A percentile compares a stretch with the other conserved stretches of the same genome.
Evolutionary conservation across 2,113 vertebrate genomes (phyloP).

Genomic region (Stigmatopora argus): DNA sequence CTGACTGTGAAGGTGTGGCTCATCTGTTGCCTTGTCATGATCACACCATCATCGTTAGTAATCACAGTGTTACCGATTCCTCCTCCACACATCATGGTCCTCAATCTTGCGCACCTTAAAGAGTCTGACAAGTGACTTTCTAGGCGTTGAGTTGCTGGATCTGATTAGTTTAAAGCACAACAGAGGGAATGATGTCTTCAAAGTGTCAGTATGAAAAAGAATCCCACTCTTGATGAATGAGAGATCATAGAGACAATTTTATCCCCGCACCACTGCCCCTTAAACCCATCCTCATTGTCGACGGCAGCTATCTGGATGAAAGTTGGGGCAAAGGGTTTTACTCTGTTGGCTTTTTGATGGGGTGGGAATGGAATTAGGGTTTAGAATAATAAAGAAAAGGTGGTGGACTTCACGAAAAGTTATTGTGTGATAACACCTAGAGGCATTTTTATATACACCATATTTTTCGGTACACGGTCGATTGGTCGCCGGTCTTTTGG

Average conservation of each 20-base stretch:
- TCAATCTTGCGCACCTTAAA: constrained; percentile 16
- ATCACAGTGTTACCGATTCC: constrained; percentile 26
- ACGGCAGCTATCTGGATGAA: constrained; percentile 50
- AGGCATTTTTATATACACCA: constrained; percentile 2
- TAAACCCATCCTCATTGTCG: constrained; percentile 8
- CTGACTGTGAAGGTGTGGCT: constrained; percentile 1
- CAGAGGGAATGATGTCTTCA: neutral
- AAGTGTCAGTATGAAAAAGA: constrained; percentile 11
- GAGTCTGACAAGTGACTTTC: constrained; percentile 1
- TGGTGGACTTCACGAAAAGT: constrained; percentile 41
- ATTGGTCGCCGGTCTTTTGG: no score
- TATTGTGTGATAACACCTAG: constrained; percentile 21
- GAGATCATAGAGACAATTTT: neutral
- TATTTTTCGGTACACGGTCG: no score
- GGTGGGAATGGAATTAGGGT: constrained; percentile 4
- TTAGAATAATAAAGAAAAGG: constrained; percentile 14
- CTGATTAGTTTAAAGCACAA: constrained; percentile 27
- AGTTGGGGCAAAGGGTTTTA: constrained; percentile 30
- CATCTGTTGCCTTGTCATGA: constrained; percentile 2
- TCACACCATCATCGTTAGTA: constrained; percentile 35
- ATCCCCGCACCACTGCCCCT: neutral
- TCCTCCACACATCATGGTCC: constrained; percentile 40
- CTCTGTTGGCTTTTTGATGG: constrained; percentile 17
- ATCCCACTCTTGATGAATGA: neutral
- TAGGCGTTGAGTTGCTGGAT: constrained; percentile 14